Evolutionary conservation across 2,113 vertebrate species (phyloP).

Genomic region (Syngnathoides biaculeatus): DNA sequence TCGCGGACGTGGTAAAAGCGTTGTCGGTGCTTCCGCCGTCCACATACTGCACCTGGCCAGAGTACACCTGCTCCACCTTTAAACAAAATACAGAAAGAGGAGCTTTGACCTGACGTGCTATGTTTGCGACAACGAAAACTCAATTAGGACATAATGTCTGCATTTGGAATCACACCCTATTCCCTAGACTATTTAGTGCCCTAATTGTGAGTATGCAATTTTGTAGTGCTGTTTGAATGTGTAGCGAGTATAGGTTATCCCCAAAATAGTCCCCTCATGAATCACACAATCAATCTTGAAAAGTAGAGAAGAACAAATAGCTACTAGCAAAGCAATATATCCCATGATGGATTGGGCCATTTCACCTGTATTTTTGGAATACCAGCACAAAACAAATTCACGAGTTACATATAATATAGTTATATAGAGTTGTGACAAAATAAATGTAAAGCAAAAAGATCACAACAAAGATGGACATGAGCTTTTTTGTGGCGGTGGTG

Average conservation of each 20-base stretch:
- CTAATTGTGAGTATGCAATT: background rate
- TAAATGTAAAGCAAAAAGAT: background rate
- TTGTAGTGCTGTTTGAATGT: background rate
- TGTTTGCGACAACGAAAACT: background rate
- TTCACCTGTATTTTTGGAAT: too few relatives aligned
- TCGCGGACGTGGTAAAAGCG: constrained; percentile 78
- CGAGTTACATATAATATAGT: too few relatives aligned
- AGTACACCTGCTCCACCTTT: constrained; percentile 84
- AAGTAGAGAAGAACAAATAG: too few relatives aligned
- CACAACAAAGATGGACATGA: background rate
- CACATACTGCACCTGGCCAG: constrained; percentile 86
- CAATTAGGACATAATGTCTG: background rate
- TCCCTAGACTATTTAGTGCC: background rate
- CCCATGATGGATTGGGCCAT: too few relatives aligned
- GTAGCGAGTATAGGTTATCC: too few relatives aligned
- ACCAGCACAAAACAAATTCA: too few relatives aligned
- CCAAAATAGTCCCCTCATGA: too few relatives aligned
- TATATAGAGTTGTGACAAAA: too few relatives aligned
- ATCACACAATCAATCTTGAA: too few relatives aligned
- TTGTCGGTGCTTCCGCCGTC: constrained; percentile 75
- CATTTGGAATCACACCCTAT: background rate
- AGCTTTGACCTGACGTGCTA: background rate
- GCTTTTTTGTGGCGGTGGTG: background rate
- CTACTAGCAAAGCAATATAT: too few relatives aligned
- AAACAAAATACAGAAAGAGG: constrained; percentile 9